Conservation (phyloP, 2,888 invertebrate genomes). For the Deilephila porcellus region DNA sequence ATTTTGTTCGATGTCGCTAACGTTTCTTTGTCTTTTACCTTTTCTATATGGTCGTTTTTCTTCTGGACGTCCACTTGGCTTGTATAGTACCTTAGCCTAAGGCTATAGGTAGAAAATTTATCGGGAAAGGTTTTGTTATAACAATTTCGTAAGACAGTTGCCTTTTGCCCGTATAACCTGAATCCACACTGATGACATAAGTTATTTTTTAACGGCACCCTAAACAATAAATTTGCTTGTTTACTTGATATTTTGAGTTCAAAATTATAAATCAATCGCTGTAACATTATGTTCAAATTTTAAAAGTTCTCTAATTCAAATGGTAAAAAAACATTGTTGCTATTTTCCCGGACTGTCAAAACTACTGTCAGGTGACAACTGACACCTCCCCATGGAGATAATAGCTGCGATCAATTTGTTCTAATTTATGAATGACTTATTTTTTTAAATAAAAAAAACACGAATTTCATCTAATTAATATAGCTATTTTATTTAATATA, state of each 20-base stretch:
- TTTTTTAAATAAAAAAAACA: no score
- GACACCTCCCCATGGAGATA: not conserved
- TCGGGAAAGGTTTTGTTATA: conserved; percentile 64
- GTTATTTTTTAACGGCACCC: conserved; percentile 52
- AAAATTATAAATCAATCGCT: conserved; percentile 67
- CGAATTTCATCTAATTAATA: no score
- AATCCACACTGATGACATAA: conserved; percentile 72
- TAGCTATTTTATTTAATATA: no score
- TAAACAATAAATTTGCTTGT: conserved; percentile 61
- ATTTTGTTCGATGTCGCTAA: conserved; percentile 68
- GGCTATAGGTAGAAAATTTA: conserved; percentile 60
- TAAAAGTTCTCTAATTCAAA: conserved; percentile 39
- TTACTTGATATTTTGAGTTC: conserved; percentile 67
- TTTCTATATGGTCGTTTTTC: conserved; percentile 61
- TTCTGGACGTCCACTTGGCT: conserved; percentile 73
- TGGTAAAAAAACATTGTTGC: conserved; percentile 44
- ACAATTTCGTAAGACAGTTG: conserved; percentile 63
- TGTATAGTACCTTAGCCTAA: conserved; percentile 65
- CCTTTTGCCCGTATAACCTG: conserved; percentile 70
- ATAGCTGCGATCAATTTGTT: not conserved
- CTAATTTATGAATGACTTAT: no score
- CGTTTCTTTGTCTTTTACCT: conserved; percentile 56
- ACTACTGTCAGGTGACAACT: conserved; percentile 35
- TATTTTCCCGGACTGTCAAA: conserved; percentile 12
- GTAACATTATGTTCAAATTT: conserved; percentile 68